phyloP scores from a whole-genome alignment of 1,140 invertebrate species.

The Pseudachorutes palmiensis region DNA sequence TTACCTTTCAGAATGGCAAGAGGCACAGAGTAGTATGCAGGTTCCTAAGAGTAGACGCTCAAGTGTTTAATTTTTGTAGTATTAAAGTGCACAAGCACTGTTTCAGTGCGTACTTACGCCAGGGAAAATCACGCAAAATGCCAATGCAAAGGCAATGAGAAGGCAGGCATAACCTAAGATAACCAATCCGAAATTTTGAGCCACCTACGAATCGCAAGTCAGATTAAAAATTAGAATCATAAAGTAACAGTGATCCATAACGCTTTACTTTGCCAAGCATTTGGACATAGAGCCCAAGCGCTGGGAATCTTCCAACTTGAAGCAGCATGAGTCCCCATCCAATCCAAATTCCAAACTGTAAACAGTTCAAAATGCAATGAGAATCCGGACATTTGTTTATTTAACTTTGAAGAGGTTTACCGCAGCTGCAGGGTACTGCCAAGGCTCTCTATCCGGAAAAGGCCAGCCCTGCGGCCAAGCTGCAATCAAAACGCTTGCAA shows the following conservation, averaged over 20 bases:
- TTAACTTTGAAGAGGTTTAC: no score
- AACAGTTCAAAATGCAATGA: no score
- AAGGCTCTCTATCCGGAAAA: constrained; percentile 40
- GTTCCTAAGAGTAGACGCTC: constrained; percentile 22
- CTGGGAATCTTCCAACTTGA: constrained; percentile 71
- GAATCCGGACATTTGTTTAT: no score
- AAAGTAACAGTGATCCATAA: constrained; percentile 3
- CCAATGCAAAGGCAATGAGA: constrained; percentile 59
- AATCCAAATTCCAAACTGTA: constrained; percentile 57
- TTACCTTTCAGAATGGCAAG: constrained; percentile 52
- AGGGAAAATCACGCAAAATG: constrained; percentile 36
- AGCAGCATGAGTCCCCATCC: constrained; percentile 74
- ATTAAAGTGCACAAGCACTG: not conserved
- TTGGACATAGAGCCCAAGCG: constrained; percentile 73
- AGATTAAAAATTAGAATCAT: no score
- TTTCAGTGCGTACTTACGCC: constrained; percentile 24
- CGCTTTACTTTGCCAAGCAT: constrained; percentile 60
- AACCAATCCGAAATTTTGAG: constrained; percentile 74
- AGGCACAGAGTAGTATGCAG: constrained; percentile 29
- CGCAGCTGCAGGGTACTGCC: constrained; percentile 76
- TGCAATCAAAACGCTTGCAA: constrained; percentile 49
- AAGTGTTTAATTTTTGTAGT: no score
- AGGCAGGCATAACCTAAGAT: constrained; percentile 69
- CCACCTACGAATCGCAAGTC: constrained; percentile 51
- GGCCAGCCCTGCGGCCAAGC: constrained; percentile 16